Evolutionary conservation across 2,113 vertebrate species (phyloP), one percentile per base, ranked within the genome.

Genomic region (Aphyosemion australe): DNA sequence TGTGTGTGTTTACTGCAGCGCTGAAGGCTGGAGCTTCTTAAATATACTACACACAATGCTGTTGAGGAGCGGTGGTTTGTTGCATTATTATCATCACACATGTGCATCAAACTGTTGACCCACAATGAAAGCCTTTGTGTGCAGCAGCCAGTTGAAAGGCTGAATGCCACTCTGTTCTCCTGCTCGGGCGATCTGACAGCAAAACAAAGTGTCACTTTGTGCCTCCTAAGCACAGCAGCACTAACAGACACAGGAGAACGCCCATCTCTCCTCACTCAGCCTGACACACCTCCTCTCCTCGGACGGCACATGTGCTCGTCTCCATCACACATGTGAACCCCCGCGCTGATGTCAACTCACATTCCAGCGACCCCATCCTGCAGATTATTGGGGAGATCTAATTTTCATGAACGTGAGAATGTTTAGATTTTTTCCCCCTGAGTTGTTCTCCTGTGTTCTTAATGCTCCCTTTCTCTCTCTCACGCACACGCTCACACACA

Each of bases 201-300:
- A 48, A 65, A 79, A 92, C 91, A 93, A 87, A 90, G 91, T 90
- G 85, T 64, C 82, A 88, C 90, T 92, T 86, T 93, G 91, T 92
- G 80, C 79, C 80, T 89, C 82, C 80, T 84, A 79, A 76, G 86
- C 83, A 76, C 74, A 64, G 82, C 74, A 83, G 66, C 74, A 66
- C 81, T 71, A 83, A 84, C 85, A 86, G 80, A 91, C 85, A 90
- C 82, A 78, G 69, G 62, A 84, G 78, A 77, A 82, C 65, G 37
- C 57, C 77, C 63, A 65, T 76, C 79, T 70, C 69, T 70, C 76
- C 31, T 72, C 67, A 5, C 69, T 70, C 52, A 37, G 67, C 37
- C 15, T 21, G 61, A 79, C 70, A 79, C 80, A 19, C 77, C 76
- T 68, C 77, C 71, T 42, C 56, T 55, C 61, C 55, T n/a, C 56